phyloP scores from a whole-genome alignment of 2,888 invertebrate genomes.

The Scaptomyza tumidula region DNA sequence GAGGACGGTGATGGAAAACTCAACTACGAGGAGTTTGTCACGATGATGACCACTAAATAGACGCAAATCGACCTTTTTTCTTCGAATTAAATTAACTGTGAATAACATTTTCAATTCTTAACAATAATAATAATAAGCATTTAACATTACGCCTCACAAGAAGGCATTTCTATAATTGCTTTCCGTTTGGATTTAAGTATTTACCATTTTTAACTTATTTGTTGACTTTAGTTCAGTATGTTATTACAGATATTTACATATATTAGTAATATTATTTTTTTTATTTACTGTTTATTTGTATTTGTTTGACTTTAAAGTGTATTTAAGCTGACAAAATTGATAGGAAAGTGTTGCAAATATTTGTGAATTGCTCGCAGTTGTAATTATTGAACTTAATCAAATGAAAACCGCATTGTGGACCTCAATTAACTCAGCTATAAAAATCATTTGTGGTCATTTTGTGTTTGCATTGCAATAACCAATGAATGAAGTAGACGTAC shows the following conservation, averaged over 20 bases:
- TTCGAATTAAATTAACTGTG: background rate
- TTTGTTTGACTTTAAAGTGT: conserved; percentile 17
- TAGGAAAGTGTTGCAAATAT: conserved; percentile 34
- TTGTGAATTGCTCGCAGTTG: conserved; percentile 43
- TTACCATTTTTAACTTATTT: background rate
- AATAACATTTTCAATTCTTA: background rate
- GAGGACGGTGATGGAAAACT: conserved; percentile 12
- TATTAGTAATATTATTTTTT: background rate
- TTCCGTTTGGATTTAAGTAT: background rate
- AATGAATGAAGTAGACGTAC: conserved; percentile 7
- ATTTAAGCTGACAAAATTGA: conserved; percentile 23
- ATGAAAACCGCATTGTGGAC: conserved; percentile 67
- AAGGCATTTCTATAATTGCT: background rate
- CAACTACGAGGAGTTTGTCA: conserved; percentile 18
- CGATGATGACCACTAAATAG: conserved; percentile 26
- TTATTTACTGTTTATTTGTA: background rate
- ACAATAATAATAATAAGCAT: background rate
- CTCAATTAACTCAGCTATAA: conserved; percentile 76
- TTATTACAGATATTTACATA: background rate
- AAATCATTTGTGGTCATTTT: conserved; percentile 72
- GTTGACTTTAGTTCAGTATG: background rate
- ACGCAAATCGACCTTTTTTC: background rate
- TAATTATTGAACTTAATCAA: conserved; percentile 75
- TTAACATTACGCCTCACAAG: no score
- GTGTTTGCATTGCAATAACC: conserved; percentile 34